These are phyloP conservation scores for Charina bottae DNA, from an alignment of 2,113 vertebrate species.

Conservation along the genomic window DNA sequence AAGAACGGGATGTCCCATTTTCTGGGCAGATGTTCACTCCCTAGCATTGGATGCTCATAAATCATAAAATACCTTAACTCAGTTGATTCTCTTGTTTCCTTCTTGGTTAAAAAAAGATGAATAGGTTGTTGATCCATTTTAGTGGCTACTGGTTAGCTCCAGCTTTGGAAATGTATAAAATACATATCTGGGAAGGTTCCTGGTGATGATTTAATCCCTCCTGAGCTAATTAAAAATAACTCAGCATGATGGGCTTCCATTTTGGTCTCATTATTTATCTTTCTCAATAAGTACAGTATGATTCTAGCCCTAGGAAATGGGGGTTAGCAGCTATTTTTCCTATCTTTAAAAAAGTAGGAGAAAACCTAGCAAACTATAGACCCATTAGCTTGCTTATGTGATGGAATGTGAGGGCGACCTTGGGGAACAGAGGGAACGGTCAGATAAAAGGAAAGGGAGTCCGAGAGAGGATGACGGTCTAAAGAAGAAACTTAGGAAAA, in stretches of 20 bases:
- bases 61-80: background rate
- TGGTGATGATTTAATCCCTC: background rate
- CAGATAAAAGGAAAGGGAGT: too few relatives aligned
- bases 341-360: background rate
- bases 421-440: too few relatives aligned
- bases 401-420: too few relatives aligned
- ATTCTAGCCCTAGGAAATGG: too few relatives aligned
- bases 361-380: background rate
- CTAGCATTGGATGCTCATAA: background rate
- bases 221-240: background rate
- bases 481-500: too few relatives aligned
- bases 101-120: background rate
- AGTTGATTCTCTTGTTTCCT: background rate
- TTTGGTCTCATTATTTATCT: background rate
- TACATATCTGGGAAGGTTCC: background rate
- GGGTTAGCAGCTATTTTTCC: background rate
- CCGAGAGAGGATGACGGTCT: too few relatives aligned
- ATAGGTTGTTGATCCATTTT: background rate
- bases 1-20: background rate
- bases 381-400: background rate
- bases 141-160: background rate
- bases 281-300: too few relatives aligned
- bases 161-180: conserved; percentile 8
- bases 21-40: background rate
- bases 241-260: background rate